Evolutionary conservation across 2,888 invertebrate species (phyloP), one percentile per base, ranked within the genome.

Genomic region (Ichneumon xanthorius): DNA sequence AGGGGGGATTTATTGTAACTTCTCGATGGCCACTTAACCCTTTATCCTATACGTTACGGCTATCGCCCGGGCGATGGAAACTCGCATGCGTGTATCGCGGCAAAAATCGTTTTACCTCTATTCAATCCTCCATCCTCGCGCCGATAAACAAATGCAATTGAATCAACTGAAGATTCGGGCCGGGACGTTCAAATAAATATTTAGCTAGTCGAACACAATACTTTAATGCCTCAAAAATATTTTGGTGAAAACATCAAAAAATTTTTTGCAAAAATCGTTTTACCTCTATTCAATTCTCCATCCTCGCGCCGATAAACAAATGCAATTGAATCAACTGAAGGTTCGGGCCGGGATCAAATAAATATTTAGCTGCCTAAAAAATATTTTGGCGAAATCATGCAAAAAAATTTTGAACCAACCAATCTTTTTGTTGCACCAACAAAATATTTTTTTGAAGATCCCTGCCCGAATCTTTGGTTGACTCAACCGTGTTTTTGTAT

Each of bases 1-100:
- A 50, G 53, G 58, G 63, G 50, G 82, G 65, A 82, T 75, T 67
- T 75, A 33, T 72, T 63, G 85, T 77, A 80, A 77, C 80, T 82
- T 77, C 67, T 80, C 80, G 76, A 80, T 85, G 70, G 72, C 67
- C 73, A 80, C 82, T 85, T 76, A 82, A 82, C 76, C 65, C 80
- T 80, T 80, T 76, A 72, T 48, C 70, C 37, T 48, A 22, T 40
- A 40, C 67, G 45, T 33, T 50, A 67, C 53, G 19, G 30, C 33
- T 67, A 65, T 22, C 48, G 45, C 33, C 37, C 67, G 26, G 19
- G 33, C 19, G 33, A 58, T 63, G 30, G 16, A 61, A 63, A 63
- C 6, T 63, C 63, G 33, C 63, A 22, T 26, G 16, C 33, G n/a
- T 33, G 30, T 63, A 63, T 63, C 33, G 33, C n/a, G 26, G 16